phyloP scores from a whole-genome alignment of 2,113 vertebrate genomes.

The Orcinus orca region DNA sequence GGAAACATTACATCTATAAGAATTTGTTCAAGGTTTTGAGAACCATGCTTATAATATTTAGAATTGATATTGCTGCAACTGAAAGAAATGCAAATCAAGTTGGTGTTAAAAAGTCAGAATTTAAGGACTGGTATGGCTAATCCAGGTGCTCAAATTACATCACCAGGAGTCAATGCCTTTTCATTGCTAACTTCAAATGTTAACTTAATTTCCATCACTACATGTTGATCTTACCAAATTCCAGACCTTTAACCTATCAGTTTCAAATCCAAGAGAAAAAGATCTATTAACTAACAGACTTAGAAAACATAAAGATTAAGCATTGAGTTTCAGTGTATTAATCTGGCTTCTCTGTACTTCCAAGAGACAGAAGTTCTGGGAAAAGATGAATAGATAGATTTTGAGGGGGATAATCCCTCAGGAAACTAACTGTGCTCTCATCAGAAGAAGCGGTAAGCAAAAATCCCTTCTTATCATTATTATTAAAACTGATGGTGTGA shows the following conservation, averaged over 20 bases:
- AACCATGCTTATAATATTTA: neutral
- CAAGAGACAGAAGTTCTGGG: neutral
- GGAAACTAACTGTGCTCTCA: neutral
- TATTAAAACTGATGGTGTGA: neutral
- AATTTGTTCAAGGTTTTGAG: neutral
- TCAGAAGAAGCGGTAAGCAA: neutral
- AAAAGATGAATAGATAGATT: neutral
- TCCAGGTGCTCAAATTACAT: neutral
- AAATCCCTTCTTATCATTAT: neutral
- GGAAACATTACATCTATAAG: neutral
- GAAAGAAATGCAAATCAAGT: neutral
- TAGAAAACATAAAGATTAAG: neutral
- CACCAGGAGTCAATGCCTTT: neutral
- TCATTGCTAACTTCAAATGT: neutral
- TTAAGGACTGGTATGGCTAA: neutral
- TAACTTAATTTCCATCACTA: neutral
- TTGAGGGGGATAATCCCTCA: neutral
- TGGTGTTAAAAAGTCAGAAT: neutral
- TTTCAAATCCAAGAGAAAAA: neutral
- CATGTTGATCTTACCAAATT: neutral
- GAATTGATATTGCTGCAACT: neutral
- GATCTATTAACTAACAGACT: neutral
- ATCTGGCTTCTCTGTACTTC: neutral
- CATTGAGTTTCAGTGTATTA: neutral
- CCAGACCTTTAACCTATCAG: neutral